Base-by-base conservation (phyloP, 1,140 invertebrate genomes). In the Caenorhabditis briggsae region DNA sequence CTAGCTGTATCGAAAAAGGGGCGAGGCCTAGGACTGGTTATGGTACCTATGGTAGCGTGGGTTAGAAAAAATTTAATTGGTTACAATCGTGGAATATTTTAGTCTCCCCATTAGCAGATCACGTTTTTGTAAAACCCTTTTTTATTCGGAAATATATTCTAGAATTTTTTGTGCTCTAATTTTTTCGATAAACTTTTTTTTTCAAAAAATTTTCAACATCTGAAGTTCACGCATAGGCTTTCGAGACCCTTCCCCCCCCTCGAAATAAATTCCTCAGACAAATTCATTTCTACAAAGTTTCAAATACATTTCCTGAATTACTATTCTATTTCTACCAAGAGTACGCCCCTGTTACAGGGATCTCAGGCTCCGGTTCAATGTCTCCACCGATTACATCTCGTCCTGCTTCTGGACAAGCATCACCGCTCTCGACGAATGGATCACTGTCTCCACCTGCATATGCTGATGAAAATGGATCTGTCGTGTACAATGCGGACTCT, bases 301-400 rank as follows among this genome's bases (percentile, higher is more conserved):
- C 7, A n/a, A 58, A n/a, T 58, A 14, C 8, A 58, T 20, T n/a
- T n/a, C n/a, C n/a, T 58, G 56, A 58, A 50, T 78, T 14, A 2
- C 50, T 53, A 53, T 53, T 53, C 50, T 25, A 78, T 78, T 78
- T 50, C 70, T 78, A 78, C 20, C 46, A 78, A 78, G 70, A 78
- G 70, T 78, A 78, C 70, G 14, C 70, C 70, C 70, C 46, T 78
- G 16, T 78, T 78, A 53, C 70, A 78, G 70, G 70, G 70, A 78
- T 78, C 70, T 78, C 70, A 78, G 70, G 70, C 43, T 78, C 70
- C n/a, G 70, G 70, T 53, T 78, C 70, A 78, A 78, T 78, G 70
- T 78, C 70, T 50, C 70, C 70, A 78, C 70, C 70, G 33, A 53
- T 78, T 18, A 78, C 70, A 53, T 78, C 70, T 78, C 70, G 70